Conservation (phyloP, 2,888 invertebrate species). For the Drosophila koepferae region DNA sequence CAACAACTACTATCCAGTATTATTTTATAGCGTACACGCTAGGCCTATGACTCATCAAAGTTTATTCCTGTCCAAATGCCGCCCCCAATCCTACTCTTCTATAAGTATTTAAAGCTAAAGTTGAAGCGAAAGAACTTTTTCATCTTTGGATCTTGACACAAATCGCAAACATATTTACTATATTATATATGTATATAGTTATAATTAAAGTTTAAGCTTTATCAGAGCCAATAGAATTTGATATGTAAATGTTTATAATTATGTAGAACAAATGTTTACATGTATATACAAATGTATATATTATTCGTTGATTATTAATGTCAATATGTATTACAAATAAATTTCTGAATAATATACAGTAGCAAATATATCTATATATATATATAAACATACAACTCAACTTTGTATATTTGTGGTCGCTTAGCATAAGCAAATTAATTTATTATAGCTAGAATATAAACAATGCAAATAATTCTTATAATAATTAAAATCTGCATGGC, state of each 20-base stretch:
- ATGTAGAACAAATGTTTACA: not conserved
- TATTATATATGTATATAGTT: not conserved
- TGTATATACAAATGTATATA: not conserved
- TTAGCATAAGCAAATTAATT: too few relatives aligned
- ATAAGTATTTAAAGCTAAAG: not conserved
- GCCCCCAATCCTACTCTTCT: not conserved
- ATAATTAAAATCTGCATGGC: too few relatives aligned
- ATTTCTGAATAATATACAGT: not conserved
- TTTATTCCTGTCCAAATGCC: not conserved
- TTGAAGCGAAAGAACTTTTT: not conserved
- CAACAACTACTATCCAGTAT: not conserved
- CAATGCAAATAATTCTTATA: too few relatives aligned
- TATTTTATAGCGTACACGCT: constrained; percentile 7
- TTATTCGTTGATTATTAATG: not conserved
- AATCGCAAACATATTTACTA: not conserved
- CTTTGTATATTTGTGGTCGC: too few relatives aligned
- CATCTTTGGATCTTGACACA: not conserved
- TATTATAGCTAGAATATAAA: too few relatives aligned
- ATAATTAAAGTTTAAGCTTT: not conserved
- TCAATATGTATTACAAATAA: too few relatives aligned
- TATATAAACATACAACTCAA: not conserved
- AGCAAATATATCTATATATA: not conserved
- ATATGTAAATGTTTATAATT: not conserved
- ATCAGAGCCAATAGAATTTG: constrained; percentile 1
- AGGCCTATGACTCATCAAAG: constrained; percentile 33